A percentile compares a stretch with the other conserved stretches of the same genome.
Conservation (phyloP, 2,888 invertebrate species). For the Drosophila ustulata region DNA sequence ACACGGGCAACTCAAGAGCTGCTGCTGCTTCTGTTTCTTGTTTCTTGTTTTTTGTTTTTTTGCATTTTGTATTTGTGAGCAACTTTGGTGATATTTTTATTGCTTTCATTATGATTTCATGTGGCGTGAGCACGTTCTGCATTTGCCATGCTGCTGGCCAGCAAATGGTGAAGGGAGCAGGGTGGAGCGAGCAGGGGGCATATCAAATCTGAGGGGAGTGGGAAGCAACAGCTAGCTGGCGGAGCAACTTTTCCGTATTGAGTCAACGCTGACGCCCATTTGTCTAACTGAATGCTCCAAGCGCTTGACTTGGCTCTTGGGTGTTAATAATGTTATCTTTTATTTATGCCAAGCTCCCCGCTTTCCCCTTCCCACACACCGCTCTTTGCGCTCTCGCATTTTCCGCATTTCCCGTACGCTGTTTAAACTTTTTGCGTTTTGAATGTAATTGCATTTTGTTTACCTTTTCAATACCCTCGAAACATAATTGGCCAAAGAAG, state of each 20-base stretch:
- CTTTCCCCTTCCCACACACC: neutral
- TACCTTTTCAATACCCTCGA: conserved; percentile 35
- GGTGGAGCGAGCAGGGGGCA: neutral
- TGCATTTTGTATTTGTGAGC: conserved; percentile 26
- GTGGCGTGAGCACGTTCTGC: conserved; percentile 68
- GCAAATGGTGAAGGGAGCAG: no score
- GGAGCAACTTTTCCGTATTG: conserved; percentile 56
- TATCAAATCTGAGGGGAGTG: neutral
- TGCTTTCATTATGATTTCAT: conserved; percentile 80
- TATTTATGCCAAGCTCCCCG: conserved; percentile 63
- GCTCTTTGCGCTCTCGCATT: neutral
- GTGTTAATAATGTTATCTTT: conserved; percentile 80
- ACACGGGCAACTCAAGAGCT: conserved; percentile 49
- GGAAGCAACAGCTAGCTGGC: neutral
- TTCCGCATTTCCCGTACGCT: conserved; percentile 12
- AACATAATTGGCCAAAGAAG: neutral
- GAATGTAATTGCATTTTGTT: conserved; percentile 72
- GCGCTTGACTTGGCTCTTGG: conserved; percentile 49
- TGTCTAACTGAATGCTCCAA: conserved; percentile 62
- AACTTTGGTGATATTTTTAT: conserved; percentile 72
- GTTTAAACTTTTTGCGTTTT: conserved; percentile 63
- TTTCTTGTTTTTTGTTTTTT: conserved; percentile 2
- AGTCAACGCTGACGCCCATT: conserved; percentile 70
- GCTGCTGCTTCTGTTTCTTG: conserved; percentile 22
- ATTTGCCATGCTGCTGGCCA: conserved; percentile 26